A percentile compares a stretch with the other conserved stretches of the same genome.
These are phyloP conservation scores for Tromatobia lineatoria DNA, from an alignment of 2,888 invertebrate genomes.

Conservation along the genomic window DNA sequence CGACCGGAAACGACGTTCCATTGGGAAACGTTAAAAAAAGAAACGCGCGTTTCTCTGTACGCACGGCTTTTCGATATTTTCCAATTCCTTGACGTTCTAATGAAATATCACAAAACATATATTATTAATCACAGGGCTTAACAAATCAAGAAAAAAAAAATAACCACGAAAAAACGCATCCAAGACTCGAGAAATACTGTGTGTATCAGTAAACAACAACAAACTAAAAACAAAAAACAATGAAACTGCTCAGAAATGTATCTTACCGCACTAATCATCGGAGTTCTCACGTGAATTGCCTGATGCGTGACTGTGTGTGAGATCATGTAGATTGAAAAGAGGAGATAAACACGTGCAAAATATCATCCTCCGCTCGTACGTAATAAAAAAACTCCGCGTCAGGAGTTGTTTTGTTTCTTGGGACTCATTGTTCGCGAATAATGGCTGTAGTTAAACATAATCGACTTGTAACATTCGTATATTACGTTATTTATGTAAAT, in stretches of 20 bases:
- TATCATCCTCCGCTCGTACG: constrained; percentile 43
- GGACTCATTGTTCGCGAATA: constrained; percentile 44
- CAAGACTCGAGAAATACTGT: constrained; percentile 62
- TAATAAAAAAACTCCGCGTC: constrained; percentile 15
- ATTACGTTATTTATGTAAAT: constrained; percentile 80
- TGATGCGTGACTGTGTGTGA: constrained; percentile 40
- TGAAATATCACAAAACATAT: constrained; percentile 43
- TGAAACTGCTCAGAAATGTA: constrained; percentile 71
- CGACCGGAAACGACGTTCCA: constrained; percentile 31
- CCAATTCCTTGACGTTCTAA: constrained; percentile 52
- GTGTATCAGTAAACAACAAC: constrained; percentile 58
- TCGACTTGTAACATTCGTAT: constrained; percentile 76
- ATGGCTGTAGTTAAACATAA: constrained; percentile 70
- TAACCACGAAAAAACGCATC: constrained; percentile 48
- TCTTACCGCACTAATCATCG: constrained; percentile 61
- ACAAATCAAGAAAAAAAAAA: constrained; percentile 28
- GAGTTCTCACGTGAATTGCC: constrained; percentile 47
- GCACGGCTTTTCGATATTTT: constrained; percentile 70
- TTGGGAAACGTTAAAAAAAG: constrained; percentile 15
- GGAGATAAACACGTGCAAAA: constrained; percentile 17
- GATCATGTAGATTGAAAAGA: constrained; percentile 40
- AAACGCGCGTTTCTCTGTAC: constrained; percentile 40
- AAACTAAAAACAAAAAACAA: constrained; percentile 33
- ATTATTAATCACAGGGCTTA: constrained; percentile 52
- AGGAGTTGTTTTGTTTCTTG: constrained; percentile 38